A percentile compares a stretch with the other conserved stretches of the same genome.
Evolutionary conservation across 2,797 vertebrate genomes (phyloP).

Genomic region (Malurus leucopterus): DNA sequence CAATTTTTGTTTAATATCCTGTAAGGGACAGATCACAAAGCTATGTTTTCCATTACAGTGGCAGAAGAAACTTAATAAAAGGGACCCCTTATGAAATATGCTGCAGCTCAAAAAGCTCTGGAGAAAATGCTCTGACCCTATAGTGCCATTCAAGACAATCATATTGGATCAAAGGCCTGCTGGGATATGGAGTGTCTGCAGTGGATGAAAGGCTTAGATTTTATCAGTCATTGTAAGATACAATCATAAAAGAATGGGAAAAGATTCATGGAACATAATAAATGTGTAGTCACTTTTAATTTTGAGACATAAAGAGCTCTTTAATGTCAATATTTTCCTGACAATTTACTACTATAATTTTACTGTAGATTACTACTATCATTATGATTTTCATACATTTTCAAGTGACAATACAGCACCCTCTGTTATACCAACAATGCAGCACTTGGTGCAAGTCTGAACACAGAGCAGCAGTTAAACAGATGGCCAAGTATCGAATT

Average conservation of each 20-base stretch:
- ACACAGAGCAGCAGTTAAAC: background rate
- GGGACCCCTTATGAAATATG: background rate
- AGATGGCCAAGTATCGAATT: background rate
- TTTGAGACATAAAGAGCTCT: background rate
- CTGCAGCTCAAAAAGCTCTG: background rate
- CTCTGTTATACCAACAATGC: fast-evolving
- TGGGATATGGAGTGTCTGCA: background rate
- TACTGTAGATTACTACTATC: background rate
- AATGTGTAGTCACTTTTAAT: background rate
- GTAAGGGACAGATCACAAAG: background rate
- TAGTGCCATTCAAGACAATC: background rate
- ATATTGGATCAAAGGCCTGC: background rate
- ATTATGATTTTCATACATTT: background rate
- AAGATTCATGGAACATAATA: background rate
- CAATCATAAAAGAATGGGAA: background rate
- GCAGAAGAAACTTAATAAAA: background rate
- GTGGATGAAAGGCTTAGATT: background rate
- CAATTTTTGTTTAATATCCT: background rate
- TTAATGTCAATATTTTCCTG: background rate
- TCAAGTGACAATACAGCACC: background rate
- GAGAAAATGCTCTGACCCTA: background rate
- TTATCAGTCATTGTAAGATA: background rate
- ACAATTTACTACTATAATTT: background rate
- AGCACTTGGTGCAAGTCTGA: background rate
- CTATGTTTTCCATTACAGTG: background rate